These are phyloP conservation scores for Auanema freiburgensis DNA, from an alignment of 2,888 invertebrate genomes.

Conservation along the genomic window DNA sequence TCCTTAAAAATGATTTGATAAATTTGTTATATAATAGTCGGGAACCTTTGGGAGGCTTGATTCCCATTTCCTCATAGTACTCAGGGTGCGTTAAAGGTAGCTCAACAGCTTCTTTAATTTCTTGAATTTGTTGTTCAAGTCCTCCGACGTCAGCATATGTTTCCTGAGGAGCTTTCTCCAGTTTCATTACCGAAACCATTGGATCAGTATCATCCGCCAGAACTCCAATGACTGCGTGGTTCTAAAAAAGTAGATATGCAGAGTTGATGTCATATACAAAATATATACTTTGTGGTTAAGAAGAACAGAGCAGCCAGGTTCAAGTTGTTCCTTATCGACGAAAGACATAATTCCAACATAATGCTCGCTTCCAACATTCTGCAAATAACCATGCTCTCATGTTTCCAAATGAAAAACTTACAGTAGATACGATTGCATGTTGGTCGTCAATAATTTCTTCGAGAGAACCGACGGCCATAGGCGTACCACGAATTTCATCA, in stretches of 20 bases:
- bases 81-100: constrained; percentile 97
- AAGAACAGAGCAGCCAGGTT: constrained; percentile 96
- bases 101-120: constrained; percentile 97
- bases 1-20: constrained; percentile 23
- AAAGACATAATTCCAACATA: constrained; percentile 98
- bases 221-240: constrained; percentile 96
- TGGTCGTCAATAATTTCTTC: constrained; percentile 99
- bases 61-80: constrained; percentile 99
- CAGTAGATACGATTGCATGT: constrained; percentile 86
- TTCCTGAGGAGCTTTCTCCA: constrained; percentile 97
- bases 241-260: constrained; percentile 67
- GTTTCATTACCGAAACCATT: constrained; percentile 99
- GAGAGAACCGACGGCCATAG: constrained; percentile 98
- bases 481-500: constrained; percentile 95
- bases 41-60: constrained; percentile 92
- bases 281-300: constrained; percentile 82
- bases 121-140: constrained; percentile 85
- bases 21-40: background rate
- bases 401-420: constrained; percentile 2
- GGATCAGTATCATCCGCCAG: constrained; percentile 98
- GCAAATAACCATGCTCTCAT: constrained; percentile 11
- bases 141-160: constrained; percentile 82
- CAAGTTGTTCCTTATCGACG: constrained; percentile 97
- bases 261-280: background rate
- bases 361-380: constrained; percentile 90